Percentiles rank a stretch among this genome's conserved stretches.
Conservation (phyloP, 2,888 invertebrate genomes). For the Pheosia gnoma region DNA sequence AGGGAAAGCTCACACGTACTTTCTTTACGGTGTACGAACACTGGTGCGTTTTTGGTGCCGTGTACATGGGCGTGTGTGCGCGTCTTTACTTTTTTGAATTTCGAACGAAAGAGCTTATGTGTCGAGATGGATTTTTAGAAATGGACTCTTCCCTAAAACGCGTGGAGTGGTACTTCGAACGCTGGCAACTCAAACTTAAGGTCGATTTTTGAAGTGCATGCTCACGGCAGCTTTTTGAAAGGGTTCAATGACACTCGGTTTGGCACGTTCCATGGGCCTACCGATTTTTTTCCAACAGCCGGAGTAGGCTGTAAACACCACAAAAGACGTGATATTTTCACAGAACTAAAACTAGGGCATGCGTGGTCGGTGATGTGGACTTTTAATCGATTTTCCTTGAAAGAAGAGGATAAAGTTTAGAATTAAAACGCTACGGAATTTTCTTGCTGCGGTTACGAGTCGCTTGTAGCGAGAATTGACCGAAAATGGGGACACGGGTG, state of each 20-base stretch:
- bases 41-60: slow-evolving; percentile 52
- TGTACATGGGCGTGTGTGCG: slow-evolving; percentile 62
- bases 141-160: slow-evolving; percentile 56
- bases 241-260: slow-evolving; percentile 79
- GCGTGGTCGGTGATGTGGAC: slow-evolving; percentile 53
- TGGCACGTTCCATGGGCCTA: slow-evolving; percentile 73
- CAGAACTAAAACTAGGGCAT: slow-evolving; percentile 72
- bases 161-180: slow-evolving; percentile 53
- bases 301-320: slow-evolving; percentile 55
- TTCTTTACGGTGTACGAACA: slow-evolving; percentile 64
- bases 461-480: slow-evolving; percentile 55
- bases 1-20: slow-evolving; percentile 81
- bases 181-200: slow-evolving; percentile 40
- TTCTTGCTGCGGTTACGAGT: slow-evolving; percentile 40
- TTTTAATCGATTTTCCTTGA: slow-evolving; percentile 63
- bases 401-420: slow-evolving; percentile 51
- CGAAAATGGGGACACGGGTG: slow-evolving; percentile 64
- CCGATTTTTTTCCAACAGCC: slow-evolving; percentile 68
- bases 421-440: slow-evolving; percentile 35
- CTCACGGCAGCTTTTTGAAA: slow-evolving; percentile 67
- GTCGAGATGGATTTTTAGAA: slow-evolving; percentile 61
- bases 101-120: slow-evolving; percentile 71
- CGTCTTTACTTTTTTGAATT: slow-evolving; percentile 70
- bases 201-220: slow-evolving; percentile 50
- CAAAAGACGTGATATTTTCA: slow-evolving; percentile 71